These are phyloP conservation scores for Camponotus fellah DNA, from an alignment of 2,888 invertebrate species.

Conservation along the genomic window DNA sequence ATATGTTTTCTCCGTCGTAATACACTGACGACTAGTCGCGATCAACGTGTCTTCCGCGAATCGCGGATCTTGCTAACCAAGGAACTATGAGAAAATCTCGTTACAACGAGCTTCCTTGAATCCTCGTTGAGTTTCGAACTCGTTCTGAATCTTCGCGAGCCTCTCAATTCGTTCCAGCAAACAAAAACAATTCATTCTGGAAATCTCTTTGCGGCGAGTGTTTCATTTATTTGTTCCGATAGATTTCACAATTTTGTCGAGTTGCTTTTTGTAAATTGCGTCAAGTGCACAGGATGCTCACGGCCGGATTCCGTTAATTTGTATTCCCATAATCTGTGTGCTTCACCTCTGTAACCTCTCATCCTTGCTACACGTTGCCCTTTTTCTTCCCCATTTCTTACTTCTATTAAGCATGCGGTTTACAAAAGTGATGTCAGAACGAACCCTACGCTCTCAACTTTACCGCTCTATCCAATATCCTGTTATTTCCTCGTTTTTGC, in stretches of 20 bases:
- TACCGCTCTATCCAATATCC: slow-evolving; percentile 69
- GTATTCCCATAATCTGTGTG: slow-evolving; percentile 64
- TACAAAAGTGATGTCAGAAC: slow-evolving; percentile 60
- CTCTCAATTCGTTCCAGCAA: background rate
- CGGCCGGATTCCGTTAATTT: slow-evolving; percentile 63
- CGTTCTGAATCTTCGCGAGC: background rate
- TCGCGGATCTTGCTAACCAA: slow-evolving; percentile 10
- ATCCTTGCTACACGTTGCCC: slow-evolving; percentile 37
- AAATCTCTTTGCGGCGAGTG: background rate
- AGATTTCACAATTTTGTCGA: slow-evolving; percentile 6
- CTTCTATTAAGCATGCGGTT: slow-evolving; percentile 33
- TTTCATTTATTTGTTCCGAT: background rate
- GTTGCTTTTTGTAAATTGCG: background rate
- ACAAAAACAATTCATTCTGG: background rate
- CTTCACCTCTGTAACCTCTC: slow-evolving; percentile 66
- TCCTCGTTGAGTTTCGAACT: slow-evolving; percentile 5
- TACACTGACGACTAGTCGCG: slow-evolving; percentile 14
- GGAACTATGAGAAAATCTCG: slow-evolving; percentile 27
- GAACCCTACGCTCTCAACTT: slow-evolving; percentile 66
- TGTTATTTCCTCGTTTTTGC: slow-evolving; percentile 70
- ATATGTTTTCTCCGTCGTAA: slow-evolving; percentile 13
- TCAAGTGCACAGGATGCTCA: slow-evolving; percentile 23
- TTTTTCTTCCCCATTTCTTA: background rate
- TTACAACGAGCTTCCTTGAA: slow-evolving; percentile 6
- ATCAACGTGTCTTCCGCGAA: slow-evolving; percentile 36